These are phyloP conservation scores for Melanocharis versteri DNA, from an alignment of 2,113 vertebrate genomes.

Conservation along the genomic window DNA sequence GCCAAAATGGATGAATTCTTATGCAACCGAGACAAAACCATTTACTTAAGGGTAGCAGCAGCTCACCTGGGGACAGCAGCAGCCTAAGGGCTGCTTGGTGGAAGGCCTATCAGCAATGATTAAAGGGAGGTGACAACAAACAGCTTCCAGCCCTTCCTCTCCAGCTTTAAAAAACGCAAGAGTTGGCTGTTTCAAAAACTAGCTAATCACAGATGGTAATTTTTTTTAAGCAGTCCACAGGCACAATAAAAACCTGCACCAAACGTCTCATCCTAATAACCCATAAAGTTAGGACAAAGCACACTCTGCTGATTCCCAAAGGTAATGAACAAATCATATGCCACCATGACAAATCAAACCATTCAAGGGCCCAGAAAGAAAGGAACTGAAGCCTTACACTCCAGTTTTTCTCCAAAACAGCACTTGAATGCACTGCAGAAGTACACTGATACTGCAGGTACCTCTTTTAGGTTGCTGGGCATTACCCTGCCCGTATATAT, in stretches of 20 bases:
- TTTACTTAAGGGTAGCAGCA: neutral
- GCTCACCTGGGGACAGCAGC: neutral
- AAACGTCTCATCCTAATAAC: neutral
- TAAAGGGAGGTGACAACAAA: neutral
- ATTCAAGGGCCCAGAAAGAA: neutral
- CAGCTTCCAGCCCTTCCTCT: neutral
- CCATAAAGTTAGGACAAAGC: neutral
- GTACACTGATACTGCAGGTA: neutral
- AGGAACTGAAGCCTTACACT: neutral
- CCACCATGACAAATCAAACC: neutral
- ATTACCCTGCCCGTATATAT: rapidly evolving
- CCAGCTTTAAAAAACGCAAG: neutral
- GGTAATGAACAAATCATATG: rapidly evolving
- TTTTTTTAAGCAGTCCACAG: neutral
- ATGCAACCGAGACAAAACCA: neutral
- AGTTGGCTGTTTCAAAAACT: neutral
- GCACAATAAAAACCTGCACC: neutral
- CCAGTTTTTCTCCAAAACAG: neutral
- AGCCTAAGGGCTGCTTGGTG: neutral
- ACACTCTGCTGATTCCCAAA: neutral
- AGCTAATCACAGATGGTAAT: neutral
- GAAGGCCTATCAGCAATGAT: neutral
- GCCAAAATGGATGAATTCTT: neutral
- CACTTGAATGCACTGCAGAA: neutral
- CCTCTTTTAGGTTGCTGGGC: neutral